phyloP scores from a whole-genome alignment of 2,113 vertebrate species.

The Cyprinodon tularosa region DNA sequence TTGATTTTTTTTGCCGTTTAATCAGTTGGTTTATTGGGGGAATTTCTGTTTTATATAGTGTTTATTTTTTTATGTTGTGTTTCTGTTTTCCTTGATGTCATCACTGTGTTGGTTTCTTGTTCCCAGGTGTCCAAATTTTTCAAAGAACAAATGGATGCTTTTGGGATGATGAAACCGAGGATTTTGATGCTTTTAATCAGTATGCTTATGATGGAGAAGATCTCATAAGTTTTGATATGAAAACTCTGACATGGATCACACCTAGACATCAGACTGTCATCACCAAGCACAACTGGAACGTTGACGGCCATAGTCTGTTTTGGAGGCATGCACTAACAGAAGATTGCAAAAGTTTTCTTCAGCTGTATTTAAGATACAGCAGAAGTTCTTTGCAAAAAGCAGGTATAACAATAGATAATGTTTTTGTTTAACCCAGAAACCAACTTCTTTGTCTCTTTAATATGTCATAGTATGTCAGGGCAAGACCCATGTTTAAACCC shows the following conservation, averaged over 20 bases:
- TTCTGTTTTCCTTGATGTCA: too few species aligned
- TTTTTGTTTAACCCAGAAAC: too few species aligned
- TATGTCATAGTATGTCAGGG: neutral
- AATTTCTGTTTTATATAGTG: too few species aligned
- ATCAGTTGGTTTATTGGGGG: too few species aligned
- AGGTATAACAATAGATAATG: neutral
- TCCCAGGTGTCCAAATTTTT: neutral
- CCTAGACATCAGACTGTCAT: neutral
- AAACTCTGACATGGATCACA: neutral
- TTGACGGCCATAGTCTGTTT: neutral
- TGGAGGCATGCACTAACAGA: neutral
- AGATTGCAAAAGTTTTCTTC: neutral
- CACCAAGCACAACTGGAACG: neutral
- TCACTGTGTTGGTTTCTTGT: too few species aligned
- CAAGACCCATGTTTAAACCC: too few species aligned
- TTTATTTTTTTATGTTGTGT: too few species aligned
- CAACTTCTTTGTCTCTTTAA: too few species aligned
- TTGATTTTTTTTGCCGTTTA: too few species aligned
- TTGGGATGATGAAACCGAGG: neutral
- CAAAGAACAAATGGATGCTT: neutral
- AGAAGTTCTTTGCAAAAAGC: neutral
- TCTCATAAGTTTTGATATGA: neutral
- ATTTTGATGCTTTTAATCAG: neutral
- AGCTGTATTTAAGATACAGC: neutral
- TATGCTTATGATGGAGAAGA: constrained; percentile 5